Percentiles rank a stretch among this genome's conserved stretches.
These are phyloP conservation scores for Ceratina australensis DNA, from an alignment of 1,140 invertebrate genomes.

Conservation along the genomic window DNA sequence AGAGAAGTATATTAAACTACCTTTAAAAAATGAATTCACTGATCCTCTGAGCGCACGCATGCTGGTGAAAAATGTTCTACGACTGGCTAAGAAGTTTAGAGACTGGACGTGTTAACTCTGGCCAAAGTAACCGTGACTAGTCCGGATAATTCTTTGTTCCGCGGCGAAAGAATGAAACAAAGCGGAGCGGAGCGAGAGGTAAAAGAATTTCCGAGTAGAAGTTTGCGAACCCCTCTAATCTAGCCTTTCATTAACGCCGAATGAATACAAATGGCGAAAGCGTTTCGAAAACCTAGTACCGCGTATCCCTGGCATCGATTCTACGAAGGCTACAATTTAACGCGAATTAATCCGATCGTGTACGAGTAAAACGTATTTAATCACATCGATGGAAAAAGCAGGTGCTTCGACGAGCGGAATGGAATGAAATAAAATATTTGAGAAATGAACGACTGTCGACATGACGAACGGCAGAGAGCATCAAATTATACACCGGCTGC, in stretches of 20 bases:
- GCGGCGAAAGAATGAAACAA: neutral
- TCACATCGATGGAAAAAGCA: neutral
- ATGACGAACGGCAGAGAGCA: too few species aligned
- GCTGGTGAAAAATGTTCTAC: neutral
- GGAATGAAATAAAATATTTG: neutral
- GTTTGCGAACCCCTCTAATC: constrained; percentile 12
- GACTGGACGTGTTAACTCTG: neutral
- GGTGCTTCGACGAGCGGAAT: too few species aligned
- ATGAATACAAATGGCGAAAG: constrained; percentile 16
- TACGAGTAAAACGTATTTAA: neutral
- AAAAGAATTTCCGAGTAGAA: constrained; percentile 10
- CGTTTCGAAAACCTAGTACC: constrained; percentile 5
- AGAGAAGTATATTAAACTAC: too few species aligned
- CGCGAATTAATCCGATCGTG: constrained; percentile 14
- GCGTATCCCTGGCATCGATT: neutral
- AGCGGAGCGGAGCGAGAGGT: neutral
- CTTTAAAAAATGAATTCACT: too few species aligned
- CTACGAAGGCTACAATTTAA: neutral
- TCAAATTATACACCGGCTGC: too few species aligned
- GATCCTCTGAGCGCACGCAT: too few species aligned
- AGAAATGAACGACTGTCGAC: neutral
- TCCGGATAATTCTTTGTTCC: neutral
- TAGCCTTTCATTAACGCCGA: constrained; percentile 19
- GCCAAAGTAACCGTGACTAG: neutral
- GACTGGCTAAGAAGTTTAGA: neutral